Conservation (phyloP, 2,113 vertebrate genomes). For the Oncorhynchus masou region DNA sequence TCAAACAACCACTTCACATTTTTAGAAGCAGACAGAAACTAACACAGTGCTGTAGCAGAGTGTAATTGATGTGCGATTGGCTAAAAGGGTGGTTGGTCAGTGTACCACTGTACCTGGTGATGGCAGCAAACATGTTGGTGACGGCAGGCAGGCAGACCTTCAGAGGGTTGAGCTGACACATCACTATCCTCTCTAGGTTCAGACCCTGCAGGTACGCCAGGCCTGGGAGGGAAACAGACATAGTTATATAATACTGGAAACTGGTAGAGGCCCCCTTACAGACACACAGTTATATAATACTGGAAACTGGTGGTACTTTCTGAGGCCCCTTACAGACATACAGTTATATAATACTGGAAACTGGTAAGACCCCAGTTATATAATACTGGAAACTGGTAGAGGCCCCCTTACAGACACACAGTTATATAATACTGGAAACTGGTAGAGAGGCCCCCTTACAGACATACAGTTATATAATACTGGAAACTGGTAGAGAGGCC, state of each 20-base stretch:
- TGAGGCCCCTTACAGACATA: too few relatives aligned
- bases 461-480: too few relatives aligned
- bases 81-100: too few relatives aligned
- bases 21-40: too few relatives aligned
- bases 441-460: not conserved
- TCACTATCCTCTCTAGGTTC: slow-evolving; percentile 92
- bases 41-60: too few relatives aligned
- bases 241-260: not conserved
- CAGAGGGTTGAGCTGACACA: slow-evolving; percentile 95
- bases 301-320: too few relatives aligned
- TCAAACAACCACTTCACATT: not conserved
- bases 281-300: too few relatives aligned
- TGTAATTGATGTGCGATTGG: too few relatives aligned
- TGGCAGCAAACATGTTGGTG: slow-evolving; percentile 89
- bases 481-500: too few relatives aligned
- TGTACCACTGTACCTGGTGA: slow-evolving; percentile 81
- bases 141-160: slow-evolving; percentile 91
- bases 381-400: not conserved
- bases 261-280: not conserved
- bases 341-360: too few relatives aligned
- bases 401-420: not conserved
- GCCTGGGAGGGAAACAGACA: slow-evolving; percentile 67
- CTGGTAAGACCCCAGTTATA: not conserved
- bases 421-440: not conserved
- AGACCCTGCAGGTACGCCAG: slow-evolving; percentile 88